These are phyloP conservation scores for Kobus ellipsiprymnus DNA, from an alignment of 2,113 vertebrate species.

Conservation along the genomic window DNA sequence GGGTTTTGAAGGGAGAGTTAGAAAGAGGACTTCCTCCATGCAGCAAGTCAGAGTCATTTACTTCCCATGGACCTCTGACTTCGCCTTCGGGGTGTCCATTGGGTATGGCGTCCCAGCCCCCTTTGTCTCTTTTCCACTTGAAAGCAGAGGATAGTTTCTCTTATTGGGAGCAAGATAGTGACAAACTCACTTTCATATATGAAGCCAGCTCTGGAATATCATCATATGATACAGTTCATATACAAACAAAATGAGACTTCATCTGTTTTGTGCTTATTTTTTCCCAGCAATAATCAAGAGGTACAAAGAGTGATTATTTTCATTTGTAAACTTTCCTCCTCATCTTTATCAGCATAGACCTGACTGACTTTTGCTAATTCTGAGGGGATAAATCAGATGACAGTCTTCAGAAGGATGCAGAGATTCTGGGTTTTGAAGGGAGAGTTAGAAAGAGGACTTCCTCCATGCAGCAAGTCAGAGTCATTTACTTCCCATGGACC, in stretches of 20 bases:
- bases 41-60: background rate
- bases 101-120: background rate
- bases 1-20: background rate
- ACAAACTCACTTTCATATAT: slow-evolving; percentile 73
- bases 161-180: slow-evolving; percentile 25
- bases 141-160: slow-evolving; percentile 72
- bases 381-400: background rate
- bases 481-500: background rate
- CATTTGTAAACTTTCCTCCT: background rate
- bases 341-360: background rate
- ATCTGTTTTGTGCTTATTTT: slow-evolving; percentile 58
- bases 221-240: slow-evolving; percentile 63
- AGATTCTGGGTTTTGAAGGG: background rate
- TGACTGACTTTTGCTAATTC: background rate
- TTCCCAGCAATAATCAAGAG: slow-evolving; percentile 53
- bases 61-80: background rate
- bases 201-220: slow-evolving; percentile 69
- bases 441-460: background rate
- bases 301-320: background rate
- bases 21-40: background rate
- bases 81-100: background rate
- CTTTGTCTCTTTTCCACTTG: slow-evolving; percentile 56
- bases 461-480: background rate
- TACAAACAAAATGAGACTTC: slow-evolving; percentile 60
- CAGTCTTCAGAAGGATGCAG: background rate